Conservation (phyloP, 1,140 invertebrate species). For the Hypsibius dujardini region DNA sequence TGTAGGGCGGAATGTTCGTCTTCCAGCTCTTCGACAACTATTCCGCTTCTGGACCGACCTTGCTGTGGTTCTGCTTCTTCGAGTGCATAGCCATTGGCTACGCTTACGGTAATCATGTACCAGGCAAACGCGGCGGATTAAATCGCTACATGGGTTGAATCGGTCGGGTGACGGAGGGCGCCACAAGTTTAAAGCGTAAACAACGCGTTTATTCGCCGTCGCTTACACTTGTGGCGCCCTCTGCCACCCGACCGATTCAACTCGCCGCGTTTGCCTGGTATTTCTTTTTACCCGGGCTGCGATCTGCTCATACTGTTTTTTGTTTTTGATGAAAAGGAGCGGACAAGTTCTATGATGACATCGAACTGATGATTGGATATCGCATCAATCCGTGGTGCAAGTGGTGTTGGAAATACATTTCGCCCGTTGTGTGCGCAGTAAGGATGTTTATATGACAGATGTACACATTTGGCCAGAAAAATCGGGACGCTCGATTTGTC, state of each 20-base stretch:
- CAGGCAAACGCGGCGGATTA: too few relatives aligned
- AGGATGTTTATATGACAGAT: slow-evolving; percentile 23
- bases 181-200: slow-evolving; percentile 16
- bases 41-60: slow-evolving; percentile 48
- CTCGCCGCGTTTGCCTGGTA: not conserved
- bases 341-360: slow-evolving; percentile 41
- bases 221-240: too few relatives aligned
- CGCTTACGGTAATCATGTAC: slow-evolving; percentile 45
- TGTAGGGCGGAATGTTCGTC: slow-evolving; percentile 49
- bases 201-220: not conserved
- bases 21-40: slow-evolving; percentile 56
- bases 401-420: slow-evolving; percentile 44
- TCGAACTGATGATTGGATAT: slow-evolving; percentile 49
- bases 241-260: too few relatives aligned
- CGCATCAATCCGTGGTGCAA: slow-evolving; percentile 42
- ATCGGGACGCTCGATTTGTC: too few relatives aligned
- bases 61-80: slow-evolving; percentile 51
- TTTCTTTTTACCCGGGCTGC: slow-evolving; percentile 1
- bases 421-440: slow-evolving; percentile 44
- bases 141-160: too few relatives aligned
- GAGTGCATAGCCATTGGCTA: slow-evolving; percentile 54
- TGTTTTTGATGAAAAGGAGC: slow-evolving; percentile 30
- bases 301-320: too few relatives aligned
- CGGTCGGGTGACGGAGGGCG: too few relatives aligned
- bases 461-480: too few relatives aligned